Evolutionary conservation across 2,888 invertebrate genomes (phyloP), one percentile per base, ranked within the genome.

Genomic region (Clitarchus hookeri): DNA sequence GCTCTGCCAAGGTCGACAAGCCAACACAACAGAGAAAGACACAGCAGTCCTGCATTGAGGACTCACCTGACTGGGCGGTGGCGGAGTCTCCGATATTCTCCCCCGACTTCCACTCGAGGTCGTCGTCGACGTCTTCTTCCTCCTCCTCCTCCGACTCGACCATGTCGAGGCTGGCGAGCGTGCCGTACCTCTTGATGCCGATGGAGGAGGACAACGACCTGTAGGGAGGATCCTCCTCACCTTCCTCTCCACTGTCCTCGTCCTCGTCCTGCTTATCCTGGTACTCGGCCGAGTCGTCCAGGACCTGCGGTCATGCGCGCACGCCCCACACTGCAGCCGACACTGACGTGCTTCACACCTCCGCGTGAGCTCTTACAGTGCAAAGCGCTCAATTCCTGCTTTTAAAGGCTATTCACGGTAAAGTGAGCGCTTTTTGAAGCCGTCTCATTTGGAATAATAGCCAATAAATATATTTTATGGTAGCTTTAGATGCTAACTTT

Each of bases 151-250:
- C 88, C 6, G 85, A 88, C 26, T 90, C 87, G 25, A 88, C 84
- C 86, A 87, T 88, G 80, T 88, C 88, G 86, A 92, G 88, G 84
- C 92, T 92, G 89, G 91, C 91, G 89, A 92, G 90, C 2, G 92
- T 92, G 13, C 92, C 92, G 88, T 91, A 92, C 85, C 92, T 90
- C 88, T 91, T 90, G 84, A 92, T 79, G 25, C 88, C 88, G 13
- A 65, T 48, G 23, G 86, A 78, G 16, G 94, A 93, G 91, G 93
- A 94, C 89, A 96, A 92, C 16, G 95, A 94, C 87, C 95, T 93
- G 90, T 96, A 96, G 25, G 96, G 96, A 44, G 95, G 94, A 88
- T 83, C 86, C 19, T 86, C 85, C 90, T 91, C 83, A 90, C 90
- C 85, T 53, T 87, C 87, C 11, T 86, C 87, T 6, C 80, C 86